Percentiles rank a stretch among this genome's conserved stretches.
phyloP scores from a whole-genome alignment of 2,888 invertebrate genomes.

The Dendrolimus pini region DNA sequence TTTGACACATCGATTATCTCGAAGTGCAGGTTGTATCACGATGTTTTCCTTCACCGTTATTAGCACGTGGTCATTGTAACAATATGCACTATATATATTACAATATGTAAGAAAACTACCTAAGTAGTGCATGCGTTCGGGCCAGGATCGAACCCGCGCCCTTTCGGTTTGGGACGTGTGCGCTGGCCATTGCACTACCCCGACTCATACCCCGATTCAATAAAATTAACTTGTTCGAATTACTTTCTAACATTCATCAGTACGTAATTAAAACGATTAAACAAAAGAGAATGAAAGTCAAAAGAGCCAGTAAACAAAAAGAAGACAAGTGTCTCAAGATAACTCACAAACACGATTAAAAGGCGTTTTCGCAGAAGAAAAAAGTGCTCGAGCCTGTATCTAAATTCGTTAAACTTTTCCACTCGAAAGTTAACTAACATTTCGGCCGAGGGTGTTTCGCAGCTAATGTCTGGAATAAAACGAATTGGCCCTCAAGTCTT shows the following conservation, averaged over 20 bases:
- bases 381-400: background rate
- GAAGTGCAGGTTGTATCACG: too few relatives aligned
- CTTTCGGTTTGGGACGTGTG: too few relatives aligned
- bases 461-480: conserved; percentile 41
- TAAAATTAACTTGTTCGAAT: too few relatives aligned
- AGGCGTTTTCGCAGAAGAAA: background rate
- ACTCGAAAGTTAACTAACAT: conserved; percentile 5
- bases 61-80: too few relatives aligned
- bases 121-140: too few relatives aligned
- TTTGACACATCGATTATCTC: too few relatives aligned
- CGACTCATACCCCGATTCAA: too few relatives aligned
- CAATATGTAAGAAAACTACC: too few relatives aligned
- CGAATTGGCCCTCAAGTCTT: conserved; percentile 36
- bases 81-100: too few relatives aligned
- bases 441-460: conserved; percentile 15
- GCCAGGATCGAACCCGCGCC: too few relatives aligned
- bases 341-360: conserved; percentile 2
- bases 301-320: background rate
- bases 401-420: background rate
- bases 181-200: too few relatives aligned
- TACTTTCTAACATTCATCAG: background rate
- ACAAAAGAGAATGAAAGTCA: background rate
- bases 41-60: too few relatives aligned
- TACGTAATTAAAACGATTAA: conserved; percentile 6
- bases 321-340: background rate